A percentile compares a stretch with the other conserved stretches of the same genome.
Conservation (phyloP, 2,113 vertebrate species). For the Anoura caudifer region DNA sequence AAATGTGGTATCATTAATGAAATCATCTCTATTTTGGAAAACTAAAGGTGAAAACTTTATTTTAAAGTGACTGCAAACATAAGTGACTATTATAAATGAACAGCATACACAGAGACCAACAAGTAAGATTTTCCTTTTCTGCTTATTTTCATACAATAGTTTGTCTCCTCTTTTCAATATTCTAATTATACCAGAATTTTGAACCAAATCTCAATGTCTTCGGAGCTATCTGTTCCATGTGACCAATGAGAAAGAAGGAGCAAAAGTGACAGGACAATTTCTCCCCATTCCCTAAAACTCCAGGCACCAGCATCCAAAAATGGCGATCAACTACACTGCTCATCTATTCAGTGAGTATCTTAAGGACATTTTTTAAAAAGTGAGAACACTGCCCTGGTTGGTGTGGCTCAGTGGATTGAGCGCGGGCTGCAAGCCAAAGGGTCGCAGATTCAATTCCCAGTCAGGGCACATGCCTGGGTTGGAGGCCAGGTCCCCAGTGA, state of each 20-base stretch:
- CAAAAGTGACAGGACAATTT: not conserved
- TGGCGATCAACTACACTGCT: not conserved
- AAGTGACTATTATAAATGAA: not conserved
- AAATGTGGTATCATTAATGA: not conserved
- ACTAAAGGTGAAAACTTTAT: not conserved
- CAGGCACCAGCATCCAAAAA: not conserved
- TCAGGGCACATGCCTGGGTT: no score
- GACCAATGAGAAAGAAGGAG: not conserved
- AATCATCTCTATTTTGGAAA: not conserved
- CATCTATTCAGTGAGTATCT: not conserved
- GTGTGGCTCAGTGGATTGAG: no score
- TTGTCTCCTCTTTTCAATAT: slow-evolving; percentile 24
- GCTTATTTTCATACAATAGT: slow-evolving; percentile 42
- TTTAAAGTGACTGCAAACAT: slow-evolving; percentile 25
- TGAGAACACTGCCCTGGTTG: not conserved
- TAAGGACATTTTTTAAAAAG: not conserved
- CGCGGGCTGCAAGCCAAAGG: no score
- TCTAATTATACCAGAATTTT: slow-evolving; percentile 9
- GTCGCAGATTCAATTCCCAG: no score
- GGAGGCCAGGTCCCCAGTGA: no score
- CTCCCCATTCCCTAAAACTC: not conserved
- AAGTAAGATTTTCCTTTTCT: slow-evolving; percentile 12
- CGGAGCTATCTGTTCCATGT: not conserved
- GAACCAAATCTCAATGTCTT: not conserved
- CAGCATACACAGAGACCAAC: not conserved